Evolutionary conservation across 2,888 invertebrate genomes (phyloP), one percentile per base, ranked within the genome.

Genomic region (Autographa pulchrina): DNA sequence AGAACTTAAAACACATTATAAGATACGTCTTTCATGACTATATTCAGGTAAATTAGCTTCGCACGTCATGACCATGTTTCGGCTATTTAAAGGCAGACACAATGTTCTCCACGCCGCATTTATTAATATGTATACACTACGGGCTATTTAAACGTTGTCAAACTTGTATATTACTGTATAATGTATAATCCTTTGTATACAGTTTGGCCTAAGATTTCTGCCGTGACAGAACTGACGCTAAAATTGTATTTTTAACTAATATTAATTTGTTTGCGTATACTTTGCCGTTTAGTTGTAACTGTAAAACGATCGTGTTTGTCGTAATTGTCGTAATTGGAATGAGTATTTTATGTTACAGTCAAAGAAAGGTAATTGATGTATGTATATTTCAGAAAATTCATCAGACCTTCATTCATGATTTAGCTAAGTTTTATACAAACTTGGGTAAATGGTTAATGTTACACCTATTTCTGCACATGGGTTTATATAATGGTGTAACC

Each of bases 61-160:
- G 78, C 71, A 77, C 80, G 84, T 84, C 84, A 79, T 63, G 69
- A 72, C 72, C 74, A 72, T 77, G 76, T 81, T 77, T 71, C 82
- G 63, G 76, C 75, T 73, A 73, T 78, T 82, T 79, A 83, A 85
- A 81, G 76, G 72, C 83, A 83, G 83, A 81, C 83, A 70, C 60
- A 75, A 74, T 76, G 77, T 83, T 78, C 74, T 77, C 62, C 81
- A 84, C 83, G 81, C 72, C 76, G 65, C 65, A 60, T 83, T 85
- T 74, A 83, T 83, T 79, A 65, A 72, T 74, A 82, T 77, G 63
- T 81, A 78, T 78, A 85, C 74, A 78, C 72, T 69, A n/a, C 69
- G 78, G 43, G 74, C 75, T 70, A 68, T 75, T 83, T 80, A 80
- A 72, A 73, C 77, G 75, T 77, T 78, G 84, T 82, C 78, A 74